phyloP scores from a whole-genome alignment of 2,888 invertebrate genomes.

The Drosophila conformis region DNA sequence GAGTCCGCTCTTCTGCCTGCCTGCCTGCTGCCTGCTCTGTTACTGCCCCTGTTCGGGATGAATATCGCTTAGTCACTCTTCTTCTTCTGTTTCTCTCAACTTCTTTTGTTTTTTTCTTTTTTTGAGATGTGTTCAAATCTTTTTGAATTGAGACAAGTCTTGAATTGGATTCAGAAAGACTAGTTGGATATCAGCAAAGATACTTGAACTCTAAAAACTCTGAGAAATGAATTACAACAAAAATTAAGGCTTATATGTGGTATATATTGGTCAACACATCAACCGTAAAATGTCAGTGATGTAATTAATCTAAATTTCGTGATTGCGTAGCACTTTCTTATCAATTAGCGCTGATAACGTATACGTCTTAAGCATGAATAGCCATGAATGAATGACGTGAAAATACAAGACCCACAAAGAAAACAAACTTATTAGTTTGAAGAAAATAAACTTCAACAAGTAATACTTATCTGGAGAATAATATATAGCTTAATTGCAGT shows the following conservation, averaged over 20 bases:
- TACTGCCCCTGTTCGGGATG: constrained; percentile 21
- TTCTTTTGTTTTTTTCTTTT: neutral
- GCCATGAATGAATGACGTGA: constrained; percentile 36
- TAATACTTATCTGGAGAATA: neutral
- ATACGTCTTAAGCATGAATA: constrained; percentile 20
- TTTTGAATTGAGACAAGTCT: constrained; percentile 12
- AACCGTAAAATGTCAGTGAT: constrained; percentile 38
- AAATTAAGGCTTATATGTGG: neutral
- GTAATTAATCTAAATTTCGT: constrained; percentile 26
- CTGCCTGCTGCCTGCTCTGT: constrained; percentile 12
- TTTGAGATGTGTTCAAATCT: neutral
- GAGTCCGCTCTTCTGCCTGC: constrained; percentile 40
- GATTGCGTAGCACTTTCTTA: constrained; percentile 43
- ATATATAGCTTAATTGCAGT: neutral
- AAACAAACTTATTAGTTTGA: neutral
- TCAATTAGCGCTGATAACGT: constrained; percentile 38
- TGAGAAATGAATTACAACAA: neutral
- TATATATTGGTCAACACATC: neutral
- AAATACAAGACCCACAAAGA: constrained; percentile 4
- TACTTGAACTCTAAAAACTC: neutral
- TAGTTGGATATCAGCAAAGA: neutral
- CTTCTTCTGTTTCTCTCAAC: neutral
- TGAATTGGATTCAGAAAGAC: neutral
- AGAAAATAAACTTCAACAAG: neutral
- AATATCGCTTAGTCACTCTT: constrained; percentile 15